Percentiles rank a stretch among this genome's conserved stretches.
Evolutionary conservation across 2,797 vertebrate species (phyloP).

Genomic region (Atherinosoma microstoma): DNA sequence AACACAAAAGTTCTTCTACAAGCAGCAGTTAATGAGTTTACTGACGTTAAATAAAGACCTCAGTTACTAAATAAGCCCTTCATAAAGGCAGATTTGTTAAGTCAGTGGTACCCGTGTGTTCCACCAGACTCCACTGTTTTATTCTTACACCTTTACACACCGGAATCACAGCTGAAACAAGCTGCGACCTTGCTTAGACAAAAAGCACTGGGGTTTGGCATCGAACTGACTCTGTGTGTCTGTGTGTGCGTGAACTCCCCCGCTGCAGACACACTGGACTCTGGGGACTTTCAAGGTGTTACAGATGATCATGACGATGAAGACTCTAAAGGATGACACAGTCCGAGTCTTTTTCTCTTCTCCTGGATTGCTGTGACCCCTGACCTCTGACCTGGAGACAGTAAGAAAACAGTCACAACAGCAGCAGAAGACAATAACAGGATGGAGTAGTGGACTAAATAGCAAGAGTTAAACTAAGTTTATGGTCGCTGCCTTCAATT

Average conservation of each 20-base stretch:
- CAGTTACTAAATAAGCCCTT: constrained; percentile 1
- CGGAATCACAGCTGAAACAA: constrained; percentile 15
- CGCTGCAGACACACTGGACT: not conserved
- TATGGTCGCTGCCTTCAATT: no score
- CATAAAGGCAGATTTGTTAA: constrained; percentile 4
- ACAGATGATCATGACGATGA: constrained; percentile 19
- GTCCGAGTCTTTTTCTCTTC: constrained; percentile 85
- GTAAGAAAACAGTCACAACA: not conserved
- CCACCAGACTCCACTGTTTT: not conserved
- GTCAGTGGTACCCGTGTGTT: not conserved
- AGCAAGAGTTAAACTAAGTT: not conserved
- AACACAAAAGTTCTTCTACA: not conserved
- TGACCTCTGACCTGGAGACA: constrained; percentile 83
- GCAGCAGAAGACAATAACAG: no score
- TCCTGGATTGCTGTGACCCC: constrained; percentile 72
- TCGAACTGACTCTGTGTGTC: constrained; percentile 18
- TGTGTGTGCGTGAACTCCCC: constrained; percentile 6
- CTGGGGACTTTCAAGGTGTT: not conserved
- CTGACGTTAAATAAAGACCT: constrained; percentile 16
- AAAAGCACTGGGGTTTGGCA: constrained; percentile 64
- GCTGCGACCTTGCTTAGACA: not conserved
- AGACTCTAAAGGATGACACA: constrained; percentile 85
- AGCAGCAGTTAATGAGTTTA: constrained; percentile 21
- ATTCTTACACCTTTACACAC: constrained; percentile 20
- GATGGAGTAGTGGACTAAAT: no score